phyloP scores from a whole-genome alignment of 2,797 vertebrate genomes.

The Remorina albescens region DNA sequence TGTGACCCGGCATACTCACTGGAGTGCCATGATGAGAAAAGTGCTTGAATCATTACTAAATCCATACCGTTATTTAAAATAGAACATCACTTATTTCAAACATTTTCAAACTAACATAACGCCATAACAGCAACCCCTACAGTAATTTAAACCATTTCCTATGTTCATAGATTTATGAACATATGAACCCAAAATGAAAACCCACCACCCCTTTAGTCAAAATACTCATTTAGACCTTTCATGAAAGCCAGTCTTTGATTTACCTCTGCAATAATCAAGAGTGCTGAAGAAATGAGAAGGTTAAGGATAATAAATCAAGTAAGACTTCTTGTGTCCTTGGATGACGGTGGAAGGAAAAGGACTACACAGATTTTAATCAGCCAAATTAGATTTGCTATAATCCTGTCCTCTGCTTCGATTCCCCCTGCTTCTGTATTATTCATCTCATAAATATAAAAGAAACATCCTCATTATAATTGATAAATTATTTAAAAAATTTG shows the following conservation, averaged over 20 bases:
- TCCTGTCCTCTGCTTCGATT: background rate
- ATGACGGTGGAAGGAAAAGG: constrained; percentile 25
- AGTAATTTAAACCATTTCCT: constrained; percentile 5
- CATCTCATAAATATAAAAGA: background rate
- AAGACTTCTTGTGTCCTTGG: constrained; percentile 38
- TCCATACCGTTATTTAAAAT: background rate
- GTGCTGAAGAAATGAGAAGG: constrained; percentile 19
- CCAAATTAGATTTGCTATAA: constrained; percentile 33
- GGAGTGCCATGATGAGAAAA: background rate
- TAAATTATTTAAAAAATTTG: background rate
- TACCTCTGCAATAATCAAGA: constrained; percentile 40
- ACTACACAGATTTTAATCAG: constrained; percentile 23
- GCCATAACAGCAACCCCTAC: background rate
- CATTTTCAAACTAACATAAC: constrained; percentile 11
- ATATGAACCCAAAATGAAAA: constrained; percentile 4
- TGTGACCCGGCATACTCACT: background rate
- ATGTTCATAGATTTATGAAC: constrained; percentile 19
- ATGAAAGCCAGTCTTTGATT: constrained; percentile 32
- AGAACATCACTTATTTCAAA: background rate
- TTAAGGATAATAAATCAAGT: constrained; percentile 40
- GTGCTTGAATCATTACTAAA: background rate
- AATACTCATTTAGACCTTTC: constrained; percentile 9
- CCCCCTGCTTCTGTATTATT: background rate
- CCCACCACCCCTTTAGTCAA: background rate
- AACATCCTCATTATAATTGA: background rate